Conservation (phyloP, 2,888 invertebrate genomes). For the Apamea sordens region DNA sequence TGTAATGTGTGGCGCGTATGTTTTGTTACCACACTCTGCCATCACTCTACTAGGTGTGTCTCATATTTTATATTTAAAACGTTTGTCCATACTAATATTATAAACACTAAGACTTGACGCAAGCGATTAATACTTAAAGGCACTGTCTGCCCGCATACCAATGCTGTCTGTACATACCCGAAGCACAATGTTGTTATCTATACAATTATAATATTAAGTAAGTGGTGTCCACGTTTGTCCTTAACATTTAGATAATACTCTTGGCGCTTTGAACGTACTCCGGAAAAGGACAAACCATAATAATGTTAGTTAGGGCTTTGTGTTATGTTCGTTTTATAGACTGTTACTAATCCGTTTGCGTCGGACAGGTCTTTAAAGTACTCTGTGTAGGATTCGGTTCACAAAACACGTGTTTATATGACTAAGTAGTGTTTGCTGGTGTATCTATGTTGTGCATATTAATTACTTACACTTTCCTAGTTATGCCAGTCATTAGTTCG, state of each 20-base stretch:
- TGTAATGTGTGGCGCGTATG: neutral
- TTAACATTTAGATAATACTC: slow-evolving; percentile 48
- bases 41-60: neutral
- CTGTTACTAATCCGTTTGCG: slow-evolving; percentile 37
- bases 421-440: slow-evolving; percentile 22
- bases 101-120: neutral
- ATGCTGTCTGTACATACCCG: slow-evolving; percentile 30
- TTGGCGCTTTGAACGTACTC: slow-evolving; percentile 11
- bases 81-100: neutral
- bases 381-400: slow-evolving; percentile 10
- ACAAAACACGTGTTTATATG: slow-evolving; percentile 36
- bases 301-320: slow-evolving; percentile 17
- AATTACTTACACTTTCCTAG: slow-evolving; percentile 39
- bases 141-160: slow-evolving; percentile 4
- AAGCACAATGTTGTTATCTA: slow-evolving; percentile 46
- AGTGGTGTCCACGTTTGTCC: slow-evolving; percentile 34
- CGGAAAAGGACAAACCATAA: slow-evolving; percentile 24
- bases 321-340: slow-evolving; percentile 28
- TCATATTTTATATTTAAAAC: neutral
- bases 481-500: slow-evolving; percentile 11
- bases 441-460: slow-evolving; percentile 25
- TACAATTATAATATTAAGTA: slow-evolving; percentile 31
- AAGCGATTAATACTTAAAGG: neutral
- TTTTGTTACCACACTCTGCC: neutral
- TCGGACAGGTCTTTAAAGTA: slow-evolving; percentile 10